Percentiles rank a stretch among this genome's conserved stretches.
These are phyloP conservation scores for Oscheius sp. DNA, from an alignment of 2,888 invertebrate genomes.

Conservation along the genomic window DNA sequence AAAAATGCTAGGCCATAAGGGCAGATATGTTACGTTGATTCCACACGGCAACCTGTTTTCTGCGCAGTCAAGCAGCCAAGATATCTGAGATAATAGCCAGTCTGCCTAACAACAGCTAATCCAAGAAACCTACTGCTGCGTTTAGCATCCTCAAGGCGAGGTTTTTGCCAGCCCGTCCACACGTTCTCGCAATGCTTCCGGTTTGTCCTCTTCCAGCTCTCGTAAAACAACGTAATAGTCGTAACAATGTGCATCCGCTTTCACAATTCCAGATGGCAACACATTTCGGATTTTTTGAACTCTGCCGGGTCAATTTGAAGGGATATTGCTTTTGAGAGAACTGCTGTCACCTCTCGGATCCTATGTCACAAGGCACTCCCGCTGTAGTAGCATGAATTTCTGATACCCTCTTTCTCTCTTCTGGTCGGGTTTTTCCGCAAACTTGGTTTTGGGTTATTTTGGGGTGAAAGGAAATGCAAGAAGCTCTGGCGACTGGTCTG, in stretches of 20 bases:
- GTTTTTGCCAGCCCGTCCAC: not conserved
- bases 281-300: no score
- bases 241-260: constrained; percentile 4
- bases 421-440: not conserved
- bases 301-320: no score
- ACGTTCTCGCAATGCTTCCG: not conserved
- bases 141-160: not conserved
- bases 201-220: not conserved
- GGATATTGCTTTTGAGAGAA: not conserved
- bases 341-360: constrained; percentile 10
- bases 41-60: constrained; percentile 21
- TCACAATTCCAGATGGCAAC: constrained; percentile 13
- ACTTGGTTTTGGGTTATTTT: constrained; percentile 9
- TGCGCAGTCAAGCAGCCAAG: constrained; percentile 12
- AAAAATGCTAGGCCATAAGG: not conserved
- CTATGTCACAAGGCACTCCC: constrained; percentile 1
- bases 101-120: constrained; percentile 16
- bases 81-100: constrained; percentile 26
- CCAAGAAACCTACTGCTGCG: not conserved
- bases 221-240: constrained; percentile 15
- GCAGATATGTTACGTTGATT: constrained; percentile 14
- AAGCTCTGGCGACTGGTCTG: constrained; percentile 10
- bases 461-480: constrained; percentile 1
- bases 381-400: constrained; percentile 25
- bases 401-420: not conserved